A percentile compares a stretch with the other conserved stretches of the same genome.
Evolutionary conservation across 1,140 invertebrate genomes (phyloP).

Genomic region (roundworm (Caenorhabditis elegans)): WBcel235 BX284605.5:12310501-12311000

Average conservation of each 20-base stretch:
- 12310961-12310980: not conserved
- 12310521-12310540: not conserved
- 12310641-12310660: not conserved
- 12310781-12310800: not conserved
- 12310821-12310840: not conserved
- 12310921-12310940: not conserved
- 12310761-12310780: not conserved
- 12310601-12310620: too few relatives aligned
- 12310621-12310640: not conserved
- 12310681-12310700: not conserved
- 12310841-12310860: not conserved
- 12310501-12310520: not conserved
- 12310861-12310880: not conserved
- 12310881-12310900: not conserved
- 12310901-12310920: not conserved
- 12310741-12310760: conserved; percentile 12
- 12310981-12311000: not conserved
- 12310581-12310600: too few relatives aligned
- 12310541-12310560: too few relatives aligned
- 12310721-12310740: conserved; percentile 3
- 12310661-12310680: not conserved
- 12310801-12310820: not conserved
- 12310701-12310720: not conserved
- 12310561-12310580: too few relatives aligned
- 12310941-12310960: not conserved